Base-by-base conservation (phyloP, 2,888 invertebrate species). In the Rhogogaster chlorosoma region DNA sequence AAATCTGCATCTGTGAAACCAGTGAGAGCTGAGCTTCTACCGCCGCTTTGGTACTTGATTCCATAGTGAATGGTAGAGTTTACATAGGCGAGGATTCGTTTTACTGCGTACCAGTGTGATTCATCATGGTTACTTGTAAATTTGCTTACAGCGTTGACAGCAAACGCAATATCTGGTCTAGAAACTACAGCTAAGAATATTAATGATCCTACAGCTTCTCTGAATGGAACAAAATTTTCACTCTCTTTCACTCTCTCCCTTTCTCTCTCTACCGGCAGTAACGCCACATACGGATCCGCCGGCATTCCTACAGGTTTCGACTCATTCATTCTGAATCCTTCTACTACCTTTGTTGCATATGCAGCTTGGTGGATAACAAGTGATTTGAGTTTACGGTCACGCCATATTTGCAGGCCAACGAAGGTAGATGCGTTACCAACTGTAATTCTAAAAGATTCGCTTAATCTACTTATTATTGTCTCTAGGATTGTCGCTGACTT, bases 331-430 rank as follows among this genome's bases (percentile, higher is more conserved):
- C 32, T 53, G 29, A 86, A 85, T 75, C 32, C 84, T n/a, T 84
- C 78, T 9, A 85, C 38, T 15, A 85, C 53, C 15, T 85, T 85
- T 15, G 15, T 36, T 10, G 77, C 49, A 67, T 86, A 86, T 73
- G 83, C 53, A 22, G 26, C 38, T 84, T 86, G 85, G 38, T 85
- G 75, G 32, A 83, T 83, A 10, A 64, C 53, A 10, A 84, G 26
- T 32, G 83, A 49, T 42, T 82, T 84, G 26, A 29, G 15, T 2
- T 73, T 29, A 22, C 73, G 45, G 53, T 86, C 12, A 53, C 84
- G 29, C 29, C 86, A 22, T 53, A 88, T 88, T 84, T 89, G 78
- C 36, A 89, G 10, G 7, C 88, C 88, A 9, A 89, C 85, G 42
- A 86, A 89, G 67, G 80, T 86, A 26, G 78, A 75, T 9, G 86